phyloP scores from a whole-genome alignment of 2,113 vertebrate genomes.

The Nibea coibor region DNA sequence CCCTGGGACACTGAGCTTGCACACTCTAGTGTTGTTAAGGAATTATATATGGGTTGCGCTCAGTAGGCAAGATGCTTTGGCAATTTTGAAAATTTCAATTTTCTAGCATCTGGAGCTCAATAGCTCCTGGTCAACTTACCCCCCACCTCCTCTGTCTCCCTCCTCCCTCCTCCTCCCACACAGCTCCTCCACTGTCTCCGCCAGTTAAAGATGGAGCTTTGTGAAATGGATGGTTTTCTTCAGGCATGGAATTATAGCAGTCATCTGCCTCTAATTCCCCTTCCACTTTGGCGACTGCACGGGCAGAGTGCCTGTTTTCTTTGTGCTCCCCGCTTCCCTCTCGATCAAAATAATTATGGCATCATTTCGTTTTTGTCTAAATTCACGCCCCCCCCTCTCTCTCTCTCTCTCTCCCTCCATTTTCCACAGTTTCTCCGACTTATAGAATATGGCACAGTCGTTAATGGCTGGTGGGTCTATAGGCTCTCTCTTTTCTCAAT shows the following conservation, averaged over 20 bases:
- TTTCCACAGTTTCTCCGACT: constrained; percentile 48
- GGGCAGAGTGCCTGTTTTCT: constrained; percentile 56
- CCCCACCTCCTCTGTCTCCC: neutral
- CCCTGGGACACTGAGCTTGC: constrained; percentile 37
- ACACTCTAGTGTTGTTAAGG: constrained; percentile 33
- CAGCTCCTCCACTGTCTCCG: constrained; percentile 38
- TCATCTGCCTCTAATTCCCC: constrained; percentile 74
- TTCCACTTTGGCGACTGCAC: constrained; percentile 62
- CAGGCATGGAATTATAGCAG: constrained; percentile 70
- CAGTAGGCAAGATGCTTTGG: constrained; percentile 49
- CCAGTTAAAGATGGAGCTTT: constrained; percentile 67
- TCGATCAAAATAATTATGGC: constrained; percentile 73
- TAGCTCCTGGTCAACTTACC: constrained; percentile 45
- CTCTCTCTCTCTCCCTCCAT: constrained; percentile 11
- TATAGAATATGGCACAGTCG: constrained; percentile 72
- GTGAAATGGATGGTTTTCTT: constrained; percentile 70
- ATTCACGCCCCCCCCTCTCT: constrained; percentile 43
- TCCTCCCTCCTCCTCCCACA: neutral
- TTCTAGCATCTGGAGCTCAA: constrained; percentile 51
- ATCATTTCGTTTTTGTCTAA: constrained; percentile 67
- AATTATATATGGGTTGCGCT: constrained; percentile 50
- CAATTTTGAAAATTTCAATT: constrained; percentile 64
- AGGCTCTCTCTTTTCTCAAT: constrained; percentile 58
- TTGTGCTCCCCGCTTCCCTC: constrained; percentile 59
- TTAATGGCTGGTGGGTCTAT: constrained; percentile 73